These are phyloP conservation scores for Acrocyrtus sp. DNA, from an alignment of 2,888 invertebrate species.

Conservation along the genomic window DNA sequence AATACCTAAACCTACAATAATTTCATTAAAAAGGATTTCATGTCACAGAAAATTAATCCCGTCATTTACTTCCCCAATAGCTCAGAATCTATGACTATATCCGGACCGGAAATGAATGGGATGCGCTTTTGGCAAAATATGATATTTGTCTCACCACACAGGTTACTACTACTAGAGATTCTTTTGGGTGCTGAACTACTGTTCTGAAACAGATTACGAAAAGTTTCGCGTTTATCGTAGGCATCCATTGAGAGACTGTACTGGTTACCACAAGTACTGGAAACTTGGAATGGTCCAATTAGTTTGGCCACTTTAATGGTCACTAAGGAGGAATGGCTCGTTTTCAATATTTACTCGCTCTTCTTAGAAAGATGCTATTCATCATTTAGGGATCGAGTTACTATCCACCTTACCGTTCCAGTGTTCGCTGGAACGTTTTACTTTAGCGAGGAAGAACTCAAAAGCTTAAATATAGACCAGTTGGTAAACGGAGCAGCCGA, in stretches of 20 bases:
- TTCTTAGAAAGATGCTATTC: slow-evolving; percentile 42
- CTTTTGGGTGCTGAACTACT: background rate
- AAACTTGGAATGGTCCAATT: slow-evolving; percentile 86
- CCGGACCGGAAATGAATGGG: slow-evolving; percentile 43
- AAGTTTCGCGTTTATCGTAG: slow-evolving; percentile 68
- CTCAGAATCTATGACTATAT: slow-evolving; percentile 50
- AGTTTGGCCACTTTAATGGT: slow-evolving; percentile 82
- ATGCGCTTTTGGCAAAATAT: slow-evolving; percentile 35
- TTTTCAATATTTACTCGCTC: slow-evolving; percentile 35
- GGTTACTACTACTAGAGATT: slow-evolving; percentile 13
- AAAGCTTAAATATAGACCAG: background rate
- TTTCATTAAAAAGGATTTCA: too few species aligned
- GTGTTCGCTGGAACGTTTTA: slow-evolving; percentile 66
- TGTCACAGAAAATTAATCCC: too few species aligned
- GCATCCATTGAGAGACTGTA: slow-evolving; percentile 83
- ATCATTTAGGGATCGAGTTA: slow-evolving; percentile 68
- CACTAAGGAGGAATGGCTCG: slow-evolving; percentile 64
- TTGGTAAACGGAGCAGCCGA: background rate
- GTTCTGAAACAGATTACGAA: background rate
- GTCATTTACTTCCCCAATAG: slow-evolving; percentile 23
- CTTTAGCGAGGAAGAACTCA: slow-evolving; percentile 27
- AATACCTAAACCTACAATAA: too few species aligned
- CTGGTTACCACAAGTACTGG: slow-evolving; percentile 79
- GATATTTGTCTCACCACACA: slow-evolving; percentile 51
- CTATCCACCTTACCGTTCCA: slow-evolving; percentile 80